phyloP scores from a whole-genome alignment of 2,113 vertebrate species.

The Elephantulus edwardii region DNA sequence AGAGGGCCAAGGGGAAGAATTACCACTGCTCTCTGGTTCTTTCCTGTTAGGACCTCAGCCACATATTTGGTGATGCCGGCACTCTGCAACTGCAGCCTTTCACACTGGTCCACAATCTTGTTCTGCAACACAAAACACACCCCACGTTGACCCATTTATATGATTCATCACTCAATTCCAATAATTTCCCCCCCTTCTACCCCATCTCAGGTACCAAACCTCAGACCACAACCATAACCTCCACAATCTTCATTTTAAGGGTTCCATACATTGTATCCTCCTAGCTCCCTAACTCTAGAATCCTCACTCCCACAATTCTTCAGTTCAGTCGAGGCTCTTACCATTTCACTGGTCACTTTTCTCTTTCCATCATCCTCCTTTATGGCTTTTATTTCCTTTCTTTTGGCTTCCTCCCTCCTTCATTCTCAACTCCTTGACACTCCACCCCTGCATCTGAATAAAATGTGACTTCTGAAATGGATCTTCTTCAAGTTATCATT shows the following conservation, averaged over 20 bases:
- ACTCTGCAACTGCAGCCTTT: conserved; percentile 93
- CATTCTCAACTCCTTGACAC: not conserved
- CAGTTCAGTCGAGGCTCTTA: not conserved
- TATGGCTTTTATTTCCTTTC: not conserved
- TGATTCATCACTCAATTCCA: not conserved
- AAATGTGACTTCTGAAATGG: not conserved
- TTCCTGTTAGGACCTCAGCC: conserved; percentile 87
- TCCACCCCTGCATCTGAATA: not conserved
- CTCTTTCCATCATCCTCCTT: not conserved
- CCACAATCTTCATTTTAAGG: not conserved
- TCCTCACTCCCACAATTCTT: not conserved
- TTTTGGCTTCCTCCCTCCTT: not conserved
- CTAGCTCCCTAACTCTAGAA: not conserved
- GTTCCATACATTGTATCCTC: not conserved
- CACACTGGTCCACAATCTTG: conserved; percentile 93
- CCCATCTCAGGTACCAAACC: not conserved
- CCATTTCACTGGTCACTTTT: not conserved
- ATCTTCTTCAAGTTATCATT: not conserved
- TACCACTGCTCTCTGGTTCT: conserved; percentile 89
- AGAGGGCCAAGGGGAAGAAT: conserved; percentile 43
- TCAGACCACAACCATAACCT: not conserved
- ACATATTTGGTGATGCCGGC: conserved; percentile 88
- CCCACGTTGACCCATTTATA: not conserved
- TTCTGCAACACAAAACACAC: conserved; percentile 80
- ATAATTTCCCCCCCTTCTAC: not conserved